phyloP scores from a whole-genome alignment of 2,113 vertebrate species.

The Esox niger region DNA sequence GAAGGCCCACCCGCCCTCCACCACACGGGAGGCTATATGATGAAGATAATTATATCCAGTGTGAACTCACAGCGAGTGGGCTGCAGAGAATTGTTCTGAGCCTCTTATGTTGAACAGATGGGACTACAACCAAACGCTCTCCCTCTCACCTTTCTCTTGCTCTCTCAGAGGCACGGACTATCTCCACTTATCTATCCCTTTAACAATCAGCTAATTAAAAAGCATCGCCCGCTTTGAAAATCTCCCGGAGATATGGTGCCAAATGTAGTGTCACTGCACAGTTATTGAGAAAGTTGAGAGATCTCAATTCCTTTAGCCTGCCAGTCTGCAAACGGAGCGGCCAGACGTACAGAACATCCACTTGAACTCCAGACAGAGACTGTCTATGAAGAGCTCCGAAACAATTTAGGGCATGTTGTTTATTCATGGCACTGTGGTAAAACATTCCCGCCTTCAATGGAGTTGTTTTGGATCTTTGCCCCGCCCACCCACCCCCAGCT shows the following conservation, averaged over 20 bases:
- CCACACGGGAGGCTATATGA: no score
- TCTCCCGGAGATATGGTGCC: no score
- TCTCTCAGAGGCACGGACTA: not conserved
- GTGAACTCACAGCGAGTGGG: conserved; percentile 15
- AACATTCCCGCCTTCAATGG: not conserved
- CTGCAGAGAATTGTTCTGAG: conserved; percentile 15
- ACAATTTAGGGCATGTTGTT: not conserved
- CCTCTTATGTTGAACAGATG: conserved; percentile 28
- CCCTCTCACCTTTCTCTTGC: not conserved
- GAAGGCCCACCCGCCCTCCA: not conserved
- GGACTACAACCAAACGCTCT: not conserved
- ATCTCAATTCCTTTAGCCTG: no score
- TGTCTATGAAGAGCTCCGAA: not conserved
- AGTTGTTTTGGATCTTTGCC: not conserved
- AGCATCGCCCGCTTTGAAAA: no score
- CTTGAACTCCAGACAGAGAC: not conserved
- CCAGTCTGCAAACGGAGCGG: not conserved
- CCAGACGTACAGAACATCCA: not conserved
- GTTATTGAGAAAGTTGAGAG: no score
- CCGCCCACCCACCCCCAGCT: not conserved
- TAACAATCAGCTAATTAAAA: no score
- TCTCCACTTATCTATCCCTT: not conserved
- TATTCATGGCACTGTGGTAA: not conserved
- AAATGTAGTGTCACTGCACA: no score
- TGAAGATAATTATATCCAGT: conserved; percentile 35